These are phyloP conservation scores for Drosophila helvetica DNA, from an alignment of 2,888 invertebrate species.

Conservation along the genomic window DNA sequence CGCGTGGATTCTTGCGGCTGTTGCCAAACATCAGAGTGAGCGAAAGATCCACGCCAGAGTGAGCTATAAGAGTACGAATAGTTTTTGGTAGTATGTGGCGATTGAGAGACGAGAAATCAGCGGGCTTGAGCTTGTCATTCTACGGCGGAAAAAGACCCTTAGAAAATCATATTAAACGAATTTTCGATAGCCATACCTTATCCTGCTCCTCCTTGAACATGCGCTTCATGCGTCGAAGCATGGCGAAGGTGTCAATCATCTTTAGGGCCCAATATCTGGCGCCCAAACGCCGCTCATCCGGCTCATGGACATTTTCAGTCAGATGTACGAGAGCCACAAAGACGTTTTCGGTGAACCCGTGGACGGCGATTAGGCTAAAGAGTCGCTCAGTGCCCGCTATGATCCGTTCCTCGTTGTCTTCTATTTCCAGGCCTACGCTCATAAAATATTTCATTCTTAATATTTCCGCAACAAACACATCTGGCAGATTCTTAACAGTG, in stretches of 20 bases:
- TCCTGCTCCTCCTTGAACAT: constrained; percentile 79
- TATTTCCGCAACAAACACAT: constrained; percentile 66
- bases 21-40: constrained; percentile 80
- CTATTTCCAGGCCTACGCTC: constrained; percentile 51
- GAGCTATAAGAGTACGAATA: constrained; percentile 65
- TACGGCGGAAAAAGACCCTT: constrained; percentile 35
- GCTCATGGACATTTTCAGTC: constrained; percentile 69
- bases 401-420: constrained; percentile 58
- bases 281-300: constrained; percentile 59
- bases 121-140: constrained; percentile 67
- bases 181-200: constrained; percentile 58
- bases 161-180: neutral
- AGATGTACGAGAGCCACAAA: constrained; percentile 78
- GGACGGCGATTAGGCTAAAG: constrained; percentile 79
- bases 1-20: constrained; percentile 74
- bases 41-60: constrained; percentile 72
- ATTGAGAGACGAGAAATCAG: constrained; percentile 70
- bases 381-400: constrained; percentile 73
- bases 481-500: constrained; percentile 69
- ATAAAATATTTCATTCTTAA: constrained; percentile 81
- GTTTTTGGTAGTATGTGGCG: constrained; percentile 68
- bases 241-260: constrained; percentile 76
- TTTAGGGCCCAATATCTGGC: constrained; percentile 82
- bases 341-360: constrained; percentile 80
- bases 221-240: constrained; percentile 79